phyloP scores from a whole-genome alignment of 2,888 invertebrate genomes.

The Drosophila antonietae region DNA sequence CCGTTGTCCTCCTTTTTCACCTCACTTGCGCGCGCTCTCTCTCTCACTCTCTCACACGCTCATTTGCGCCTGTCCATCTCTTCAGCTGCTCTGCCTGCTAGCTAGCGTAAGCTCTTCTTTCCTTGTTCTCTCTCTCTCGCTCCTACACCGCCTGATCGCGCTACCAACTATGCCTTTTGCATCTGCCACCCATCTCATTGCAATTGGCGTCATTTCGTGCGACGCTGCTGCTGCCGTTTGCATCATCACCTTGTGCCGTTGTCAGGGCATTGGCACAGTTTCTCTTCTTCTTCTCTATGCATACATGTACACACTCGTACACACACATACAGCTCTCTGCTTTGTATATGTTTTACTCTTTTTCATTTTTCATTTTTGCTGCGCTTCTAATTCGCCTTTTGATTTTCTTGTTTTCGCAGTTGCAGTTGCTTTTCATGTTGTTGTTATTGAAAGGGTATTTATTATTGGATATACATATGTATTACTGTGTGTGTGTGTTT shows the following conservation, averaged over 20 bases:
- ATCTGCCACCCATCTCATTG: constrained; percentile 44
- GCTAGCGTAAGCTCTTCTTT: neutral
- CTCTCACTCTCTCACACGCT: neutral
- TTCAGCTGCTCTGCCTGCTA: neutral
- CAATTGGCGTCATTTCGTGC: constrained; percentile 70
- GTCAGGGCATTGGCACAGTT: constrained; percentile 84
- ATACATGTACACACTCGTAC: constrained; percentile 26
- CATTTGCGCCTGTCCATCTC: constrained; percentile 6
- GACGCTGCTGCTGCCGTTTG: constrained; percentile 70
- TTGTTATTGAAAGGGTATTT: constrained; percentile 36
- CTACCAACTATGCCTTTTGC: constrained; percentile 8
- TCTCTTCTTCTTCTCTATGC: constrained; percentile 50
- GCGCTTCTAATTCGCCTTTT: constrained; percentile 54
- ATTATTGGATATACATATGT: constrained; percentile 20
- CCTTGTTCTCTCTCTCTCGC: neutral
- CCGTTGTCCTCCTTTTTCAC: constrained; percentile 6
- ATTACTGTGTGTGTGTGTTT: neutral
- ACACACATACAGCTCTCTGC: constrained; percentile 23
- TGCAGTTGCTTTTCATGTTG: constrained; percentile 31
- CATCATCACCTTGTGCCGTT: constrained; percentile 83
- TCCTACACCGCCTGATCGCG: neutral
- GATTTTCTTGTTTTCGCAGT: constrained; percentile 57
- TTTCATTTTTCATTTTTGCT: constrained; percentile 39
- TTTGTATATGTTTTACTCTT: constrained; percentile 40
- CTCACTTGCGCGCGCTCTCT: neutral